phyloP scores from a whole-genome alignment of 2,797 vertebrate species.

The Loriculus beryllinus region DNA sequence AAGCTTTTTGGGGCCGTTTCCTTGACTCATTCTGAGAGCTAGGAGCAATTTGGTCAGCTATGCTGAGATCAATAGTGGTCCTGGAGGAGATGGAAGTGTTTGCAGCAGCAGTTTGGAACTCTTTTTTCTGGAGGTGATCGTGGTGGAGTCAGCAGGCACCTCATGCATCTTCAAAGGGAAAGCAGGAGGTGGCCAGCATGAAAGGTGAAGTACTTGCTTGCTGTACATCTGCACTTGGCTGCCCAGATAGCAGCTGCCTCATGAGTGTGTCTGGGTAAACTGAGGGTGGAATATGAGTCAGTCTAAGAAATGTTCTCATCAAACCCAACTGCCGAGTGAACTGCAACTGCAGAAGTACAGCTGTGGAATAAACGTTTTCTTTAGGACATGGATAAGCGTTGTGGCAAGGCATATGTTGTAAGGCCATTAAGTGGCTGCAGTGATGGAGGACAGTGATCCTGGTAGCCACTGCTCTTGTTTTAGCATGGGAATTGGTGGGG shows the following conservation, averaged over 20 bases:
- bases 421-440: neutral
- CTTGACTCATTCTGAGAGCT: neutral
- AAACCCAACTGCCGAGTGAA: neutral
- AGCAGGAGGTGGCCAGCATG: neutral
- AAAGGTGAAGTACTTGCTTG: neutral
- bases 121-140: neutral
- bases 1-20: fast-evolving
- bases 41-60: neutral
- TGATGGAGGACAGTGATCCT: neutral
- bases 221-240: neutral
- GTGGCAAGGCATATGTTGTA: neutral
- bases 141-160: neutral
- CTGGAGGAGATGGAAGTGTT: neutral
- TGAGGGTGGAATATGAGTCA: neutral
- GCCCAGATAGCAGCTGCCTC: neutral
- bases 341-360: neutral
- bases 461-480: neutral
- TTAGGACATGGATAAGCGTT: neutral
- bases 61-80: neutral
- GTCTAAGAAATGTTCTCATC: neutral
- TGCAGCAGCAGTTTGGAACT: fast-evolving
- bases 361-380: neutral
- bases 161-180: neutral
- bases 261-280: neutral
- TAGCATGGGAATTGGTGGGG: neutral